Base-by-base conservation (phyloP, 1,140 invertebrate species). In the Hestina assimilis region DNA sequence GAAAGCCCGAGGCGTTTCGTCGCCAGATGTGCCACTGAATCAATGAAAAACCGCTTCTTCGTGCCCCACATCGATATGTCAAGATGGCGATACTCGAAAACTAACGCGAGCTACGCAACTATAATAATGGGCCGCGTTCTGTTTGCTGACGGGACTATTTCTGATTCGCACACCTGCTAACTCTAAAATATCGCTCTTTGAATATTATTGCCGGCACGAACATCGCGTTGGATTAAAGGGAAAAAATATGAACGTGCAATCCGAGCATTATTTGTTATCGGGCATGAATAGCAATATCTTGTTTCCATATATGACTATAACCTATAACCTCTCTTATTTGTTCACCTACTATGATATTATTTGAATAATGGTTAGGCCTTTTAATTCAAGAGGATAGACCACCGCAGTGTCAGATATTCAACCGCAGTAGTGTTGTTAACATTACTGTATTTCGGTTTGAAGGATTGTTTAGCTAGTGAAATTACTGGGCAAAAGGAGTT, bases 41-140 rank as follows among this genome's bases (percentile, higher is more conserved):
- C 84, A 83, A 84, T 87, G 84, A 87, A 84, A 85, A 87, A 87
- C 75, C 81, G 79, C 82, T 85, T 82, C 77, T 75, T 69, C 84
- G 82, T 84, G 84, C 66, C 64, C 68, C 75, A 80, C 72, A 68
- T 79, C 65, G 63, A 81, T 83, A 80, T 83, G 72, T 82, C 75
- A 75, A 65, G 69, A 75, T 63, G 73, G 40, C 63, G 52, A 58
- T 62, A 41, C 56, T 48, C 42, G 58, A 50, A 63, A 52, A 68
- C 56, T 66, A 64, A 66, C 60, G 65, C 74, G 61, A 59, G 69
- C 66, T 61, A 66, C 66, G 64, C 65, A 65, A 72, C 61, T 67
- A 71, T 79, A 79, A 79, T 77, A 82, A 76, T 77, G 66, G 66
- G 59, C 50, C 46, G 53, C 66, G 69, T 75, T 76, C 69, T 75